Evolutionary conservation across 2,797 vertebrate species (phyloP).

Genomic region (Gobio occitaniae): DNA sequence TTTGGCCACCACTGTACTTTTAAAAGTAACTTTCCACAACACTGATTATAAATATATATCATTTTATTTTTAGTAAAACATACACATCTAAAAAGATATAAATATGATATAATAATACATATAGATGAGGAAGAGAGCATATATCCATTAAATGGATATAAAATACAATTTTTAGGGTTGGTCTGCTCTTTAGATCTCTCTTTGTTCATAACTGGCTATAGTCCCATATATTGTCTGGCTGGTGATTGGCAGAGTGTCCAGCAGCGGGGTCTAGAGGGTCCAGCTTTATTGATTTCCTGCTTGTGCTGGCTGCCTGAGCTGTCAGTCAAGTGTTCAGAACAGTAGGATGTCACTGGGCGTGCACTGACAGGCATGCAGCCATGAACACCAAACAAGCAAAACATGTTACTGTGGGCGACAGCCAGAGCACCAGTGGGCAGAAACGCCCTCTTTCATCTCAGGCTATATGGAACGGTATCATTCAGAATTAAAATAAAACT

Average conservation of each 20-base stretch:
- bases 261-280: constrained; percentile 85
- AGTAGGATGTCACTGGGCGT: constrained; percentile 88
- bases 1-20: no score
- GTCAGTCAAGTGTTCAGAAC: constrained; percentile 88
- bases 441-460: constrained; percentile 44
- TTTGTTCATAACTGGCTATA: constrained; percentile 87
- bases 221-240: constrained; percentile 90
- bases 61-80: background rate
- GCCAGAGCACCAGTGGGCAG: constrained; percentile 58
- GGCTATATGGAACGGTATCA: constrained; percentile 66
- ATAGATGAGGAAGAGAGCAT: constrained; percentile 62
- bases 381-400: constrained; percentile 77
- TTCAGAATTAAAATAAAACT: constrained; percentile 79
- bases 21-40: no score
- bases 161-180: constrained; percentile 68
- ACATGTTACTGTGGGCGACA: constrained; percentile 69
- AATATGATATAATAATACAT: constrained; percentile 52
- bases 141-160: constrained; percentile 65
- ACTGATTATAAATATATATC: no score
- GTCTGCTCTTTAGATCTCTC: constrained; percentile 83
- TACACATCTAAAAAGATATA: background rate
- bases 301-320: constrained; percentile 84
- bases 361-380: constrained; percentile 81
- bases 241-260: constrained; percentile 83
- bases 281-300: constrained; percentile 91